Base-by-base conservation (phyloP, 2,113 vertebrate species). In the Sinocyclocheilus anshuiensis region DNA sequence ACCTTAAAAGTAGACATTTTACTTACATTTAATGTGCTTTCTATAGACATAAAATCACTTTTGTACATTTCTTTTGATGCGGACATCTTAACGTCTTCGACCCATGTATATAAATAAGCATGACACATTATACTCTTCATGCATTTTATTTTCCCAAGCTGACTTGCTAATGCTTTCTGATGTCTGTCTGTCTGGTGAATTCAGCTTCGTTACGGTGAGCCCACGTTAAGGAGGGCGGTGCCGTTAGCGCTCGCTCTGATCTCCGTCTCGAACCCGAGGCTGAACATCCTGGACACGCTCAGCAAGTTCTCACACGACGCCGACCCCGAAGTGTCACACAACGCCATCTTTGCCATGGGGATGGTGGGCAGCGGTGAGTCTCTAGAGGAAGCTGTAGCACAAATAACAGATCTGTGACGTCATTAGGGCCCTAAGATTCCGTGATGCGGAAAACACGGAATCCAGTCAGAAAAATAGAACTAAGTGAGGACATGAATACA, bases 321-420 rank as follows among this genome's bases (percentile, higher is more conserved):
- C 59, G 98, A 99, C 88, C 97, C 98, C 0, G 98, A 99, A 90
- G 98, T 99, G 53, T 97, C 98, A 4, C 98, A 99, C 93, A 99
- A 99, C 90, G 99, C 98, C 85, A 99, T 99, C 91, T 99, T 99
- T 87, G 98, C 98, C 89, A 99, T 99, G 98, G 98, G 98, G 92
- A 98, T 99, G 97, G 98, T 99, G 90, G 98, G 98, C 94, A 99
- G 98, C 0, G 98, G 98, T 99, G 90, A 96, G 97, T 93, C 50
- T n/a, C 36, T 13, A 13, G 1, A 2, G 2, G 10, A 2, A 29
- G 7, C 45, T 48, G 12, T 3, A 15, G 13, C 50, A 53, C 50
- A 53, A 53, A 16, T 53, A 53, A 50, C 48, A 50, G 12, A 50
- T 13, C 12, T 13, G 3, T 50, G 48, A 50, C 12, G 1, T 15